These are phyloP conservation scores for Drosophila nr. fundita DNA, from an alignment of 2,888 invertebrate species.

Conservation along the genomic window DNA sequence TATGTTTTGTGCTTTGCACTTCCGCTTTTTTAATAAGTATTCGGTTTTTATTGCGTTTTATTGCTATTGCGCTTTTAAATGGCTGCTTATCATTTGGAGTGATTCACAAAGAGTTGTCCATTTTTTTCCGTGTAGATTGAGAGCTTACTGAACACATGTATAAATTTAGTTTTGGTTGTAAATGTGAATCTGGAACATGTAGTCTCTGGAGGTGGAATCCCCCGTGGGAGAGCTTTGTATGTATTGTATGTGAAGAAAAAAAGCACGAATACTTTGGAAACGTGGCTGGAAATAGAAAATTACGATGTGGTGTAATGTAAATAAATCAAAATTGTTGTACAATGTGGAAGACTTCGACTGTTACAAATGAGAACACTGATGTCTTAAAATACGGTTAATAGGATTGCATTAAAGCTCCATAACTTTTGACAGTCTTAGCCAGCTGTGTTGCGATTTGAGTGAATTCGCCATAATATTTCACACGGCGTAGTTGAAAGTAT, in stretches of 20 bases:
- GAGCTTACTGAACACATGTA: neutral
- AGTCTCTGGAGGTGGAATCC: neutral
- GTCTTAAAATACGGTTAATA: neutral
- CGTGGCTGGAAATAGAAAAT: slow-evolving; percentile 8
- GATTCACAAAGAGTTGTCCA: slow-evolving; percentile 34
- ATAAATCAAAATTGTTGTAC: neutral
- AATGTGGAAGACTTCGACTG: neutral
- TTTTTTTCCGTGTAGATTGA: slow-evolving; percentile 2
- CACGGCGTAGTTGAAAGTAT: slow-evolving; percentile 69
- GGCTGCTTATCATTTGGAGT: slow-evolving; percentile 38
- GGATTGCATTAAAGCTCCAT: neutral
- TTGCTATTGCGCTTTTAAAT: slow-evolving; percentile 44
- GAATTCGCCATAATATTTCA: slow-evolving; percentile 50
- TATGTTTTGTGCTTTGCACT: slow-evolving; percentile 45
- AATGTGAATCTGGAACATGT: slow-evolving; percentile 4
- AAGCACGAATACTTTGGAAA: slow-evolving; percentile 2
- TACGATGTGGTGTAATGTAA: neutral
- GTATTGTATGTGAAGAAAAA: neutral
- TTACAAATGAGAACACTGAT: neutral
- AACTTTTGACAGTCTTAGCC: neutral
- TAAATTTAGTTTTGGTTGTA: neutral
- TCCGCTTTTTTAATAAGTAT: slow-evolving; percentile 49
- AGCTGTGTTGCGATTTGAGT: slow-evolving; percentile 7
- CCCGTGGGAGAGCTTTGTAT: neutral
- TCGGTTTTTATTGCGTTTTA: slow-evolving; percentile 10